These are phyloP conservation scores for Fistularia tabacaria DNA, from an alignment of 2,797 vertebrate species.

Conservation along the genomic window DNA sequence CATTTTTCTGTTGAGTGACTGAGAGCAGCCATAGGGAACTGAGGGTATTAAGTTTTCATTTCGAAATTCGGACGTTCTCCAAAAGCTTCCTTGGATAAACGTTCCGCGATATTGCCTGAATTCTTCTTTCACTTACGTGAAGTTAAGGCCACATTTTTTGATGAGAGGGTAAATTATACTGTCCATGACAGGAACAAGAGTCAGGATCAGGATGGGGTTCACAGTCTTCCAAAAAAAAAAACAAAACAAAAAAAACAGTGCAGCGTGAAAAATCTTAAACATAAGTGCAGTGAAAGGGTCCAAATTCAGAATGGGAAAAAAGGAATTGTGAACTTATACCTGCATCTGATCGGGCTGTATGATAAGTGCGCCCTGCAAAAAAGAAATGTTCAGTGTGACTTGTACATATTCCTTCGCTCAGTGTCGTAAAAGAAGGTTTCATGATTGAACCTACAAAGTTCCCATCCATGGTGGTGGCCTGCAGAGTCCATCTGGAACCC, in stretches of 20 bases:
- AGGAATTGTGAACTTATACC: slow-evolving; percentile 59
- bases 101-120: background rate
- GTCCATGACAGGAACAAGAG: slow-evolving; percentile 88
- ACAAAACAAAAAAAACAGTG: background rate
- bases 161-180: slow-evolving; percentile 85
- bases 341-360: slow-evolving; percentile 98
- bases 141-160: slow-evolving; percentile 87
- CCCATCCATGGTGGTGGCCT: slow-evolving; percentile 89
- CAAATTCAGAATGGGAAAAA: background rate
- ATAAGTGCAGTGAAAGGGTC: background rate
- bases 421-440: background rate
- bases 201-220: slow-evolving; percentile 89
- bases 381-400: slow-evolving; percentile 21
- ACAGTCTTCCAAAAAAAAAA: slow-evolving; percentile 76
- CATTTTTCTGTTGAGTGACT: no score
- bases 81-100: background rate
- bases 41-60: no score
- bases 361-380: slow-evolving; percentile 76
- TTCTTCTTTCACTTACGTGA: slow-evolving; percentile 78
- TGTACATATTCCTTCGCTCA: background rate
- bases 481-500: slow-evolving; percentile 96
- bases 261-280: background rate
- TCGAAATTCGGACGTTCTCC: no score
- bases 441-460: slow-evolving; percentile 81
- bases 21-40: no score